phyloP scores from a whole-genome alignment of 2,888 invertebrate species.

The Ashinkailepas kermadecensis region DNA sequence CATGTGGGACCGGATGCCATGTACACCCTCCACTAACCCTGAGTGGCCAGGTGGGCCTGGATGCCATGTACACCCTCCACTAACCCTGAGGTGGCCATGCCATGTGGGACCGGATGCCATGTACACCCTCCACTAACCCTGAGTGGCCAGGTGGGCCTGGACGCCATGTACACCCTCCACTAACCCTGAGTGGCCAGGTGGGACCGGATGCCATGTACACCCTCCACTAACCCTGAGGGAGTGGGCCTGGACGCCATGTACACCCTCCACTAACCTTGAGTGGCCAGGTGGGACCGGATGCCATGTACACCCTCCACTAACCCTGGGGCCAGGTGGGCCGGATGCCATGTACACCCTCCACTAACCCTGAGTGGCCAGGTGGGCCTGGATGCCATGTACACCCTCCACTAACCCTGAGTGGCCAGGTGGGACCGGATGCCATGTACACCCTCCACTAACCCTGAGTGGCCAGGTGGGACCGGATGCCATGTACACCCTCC shows the following conservation, averaged over 20 bases:
- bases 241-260: no score
- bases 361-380: not conserved
- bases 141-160: no score
- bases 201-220: no score
- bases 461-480: not conserved
- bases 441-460: not conserved
- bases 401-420: not conserved
- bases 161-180: no score
- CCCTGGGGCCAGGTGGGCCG: no score
- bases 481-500: not conserved
- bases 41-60: not conserved
- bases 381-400: not conserved
- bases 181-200: no score
- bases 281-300: no score
- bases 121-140: not conserved
- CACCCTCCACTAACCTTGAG: no score
- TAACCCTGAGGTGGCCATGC: not conserved
- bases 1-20: not conserved
- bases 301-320: no score
- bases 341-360: no score
- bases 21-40: not conserved
- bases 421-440: slow-evolving; percentile 3
- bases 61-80: not conserved
- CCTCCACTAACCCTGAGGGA: no score
- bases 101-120: slow-evolving; percentile 7